Base-by-base conservation (phyloP, 2,113 vertebrate species). In the Pollimyrus isidori region DNA sequence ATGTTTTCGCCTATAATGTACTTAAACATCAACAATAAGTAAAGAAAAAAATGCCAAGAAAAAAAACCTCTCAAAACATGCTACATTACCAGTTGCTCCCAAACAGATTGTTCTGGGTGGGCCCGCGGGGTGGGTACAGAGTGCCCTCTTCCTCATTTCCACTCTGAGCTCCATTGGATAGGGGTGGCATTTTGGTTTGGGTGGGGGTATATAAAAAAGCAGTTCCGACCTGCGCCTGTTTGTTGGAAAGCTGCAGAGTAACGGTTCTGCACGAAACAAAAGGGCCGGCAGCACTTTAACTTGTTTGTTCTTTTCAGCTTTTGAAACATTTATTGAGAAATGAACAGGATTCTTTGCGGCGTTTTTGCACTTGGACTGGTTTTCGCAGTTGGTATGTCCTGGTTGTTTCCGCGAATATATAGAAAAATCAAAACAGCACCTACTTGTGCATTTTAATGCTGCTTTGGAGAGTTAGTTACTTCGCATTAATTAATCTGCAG, bases 301-400 rank as follows among this genome's bases (percentile, higher is more conserved):
- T 2, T 45, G 5, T 42, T 15, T 53, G 10, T 21, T 53, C 35
- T n/a, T 73, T 0, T 35, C 21, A 0, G 19, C 46, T 35, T 35
- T 17, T 21, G 13, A 62, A 23, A 9, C 50, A 69, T 69, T 69
- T 26, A 3, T 5, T 35, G 2, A 90, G 93, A 92, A n/a, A 95
- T 95, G 95, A 94, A 93, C 92, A 90, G 91, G 93, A 7, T 94
- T 11, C 23, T 94, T 9, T 88, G 93, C 23, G 90, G 89, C 48
- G 19, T 95, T 2, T 46, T 94, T 7, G 93, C 93, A 11, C 89
- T 91, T 58, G 94, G 92, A 88, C 9, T 94, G 87, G 91, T 91
- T 90, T 91, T 94, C 84, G 91, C 94, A 88, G 0, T 93, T 56
- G 95, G 95, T 95, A 30, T 52, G 48, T 86, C 49, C 23, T 46